A percentile compares a stretch with the other conserved stretches of the same genome.
These are phyloP conservation scores for Danaus melanippus DNA, from an alignment of 1,140 invertebrate species.

Conservation along the genomic window DNA sequence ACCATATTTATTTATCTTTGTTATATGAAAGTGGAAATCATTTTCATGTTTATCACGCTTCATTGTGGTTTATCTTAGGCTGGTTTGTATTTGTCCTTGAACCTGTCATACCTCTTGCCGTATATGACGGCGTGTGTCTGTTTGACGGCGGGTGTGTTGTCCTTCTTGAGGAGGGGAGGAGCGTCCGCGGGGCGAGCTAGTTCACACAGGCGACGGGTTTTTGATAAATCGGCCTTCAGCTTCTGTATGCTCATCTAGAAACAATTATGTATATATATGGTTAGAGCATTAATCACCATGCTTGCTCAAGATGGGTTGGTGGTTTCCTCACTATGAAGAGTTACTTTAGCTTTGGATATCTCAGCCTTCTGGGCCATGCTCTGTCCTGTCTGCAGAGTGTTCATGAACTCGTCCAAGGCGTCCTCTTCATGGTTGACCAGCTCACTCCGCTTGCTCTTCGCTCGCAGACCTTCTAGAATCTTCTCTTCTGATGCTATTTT, in stretches of 20 bases:
- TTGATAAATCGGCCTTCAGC: slow-evolving; percentile 79
- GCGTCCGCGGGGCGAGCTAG: slow-evolving; percentile 83
- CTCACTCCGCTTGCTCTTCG: slow-evolving; percentile 32
- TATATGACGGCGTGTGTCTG: slow-evolving; percentile 55
- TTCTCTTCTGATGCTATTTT: slow-evolving; percentile 76
- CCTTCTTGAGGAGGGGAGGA: slow-evolving; percentile 67
- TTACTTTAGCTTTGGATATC: slow-evolving; percentile 63
- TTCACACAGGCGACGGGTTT: slow-evolving; percentile 81
- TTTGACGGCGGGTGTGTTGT: slow-evolving; percentile 35
- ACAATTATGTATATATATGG: not conserved
- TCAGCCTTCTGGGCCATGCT: slow-evolving; percentile 60
- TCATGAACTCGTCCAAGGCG: slow-evolving; percentile 84
- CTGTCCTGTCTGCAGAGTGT: slow-evolving; percentile 64
- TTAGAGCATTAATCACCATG: no score
- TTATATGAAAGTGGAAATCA: no score
- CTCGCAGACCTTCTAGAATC: slow-evolving; percentile 71
- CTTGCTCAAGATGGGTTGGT: no score
- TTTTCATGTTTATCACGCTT: no score
- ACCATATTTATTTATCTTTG: no score
- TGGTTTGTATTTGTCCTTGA: not conserved
- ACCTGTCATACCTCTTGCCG: slow-evolving; percentile 47
- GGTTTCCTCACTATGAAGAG: not conserved
- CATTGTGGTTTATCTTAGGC: no score
- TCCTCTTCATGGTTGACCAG: slow-evolving; percentile 58
- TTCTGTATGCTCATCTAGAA: slow-evolving; percentile 76